These are phyloP conservation scores for Andrena fulva DNA, from an alignment of 2,888 invertebrate species.

Conservation along the genomic window DNA sequence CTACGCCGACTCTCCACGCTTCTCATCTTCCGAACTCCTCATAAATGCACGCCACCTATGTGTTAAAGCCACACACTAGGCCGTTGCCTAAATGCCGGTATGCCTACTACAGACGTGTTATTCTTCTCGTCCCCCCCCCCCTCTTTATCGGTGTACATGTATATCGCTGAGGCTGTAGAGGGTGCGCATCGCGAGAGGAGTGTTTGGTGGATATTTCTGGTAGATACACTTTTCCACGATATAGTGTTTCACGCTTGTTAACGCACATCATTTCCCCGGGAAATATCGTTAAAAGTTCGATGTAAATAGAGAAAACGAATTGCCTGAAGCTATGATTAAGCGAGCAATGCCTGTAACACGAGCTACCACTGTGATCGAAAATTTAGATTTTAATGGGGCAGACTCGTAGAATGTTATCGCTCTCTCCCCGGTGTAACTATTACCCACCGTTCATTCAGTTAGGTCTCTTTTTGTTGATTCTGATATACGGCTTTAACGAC, in stretches of 20 bases:
- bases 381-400: constrained; percentile 34
- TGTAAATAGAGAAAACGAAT: constrained; percentile 4
- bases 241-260: constrained; percentile 6
- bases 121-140: background rate
- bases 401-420: background rate
- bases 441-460: background rate
- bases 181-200: background rate
- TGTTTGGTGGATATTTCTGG: background rate
- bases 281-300: constrained; percentile 51
- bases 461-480: too few species aligned
- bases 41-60: too few species aligned
- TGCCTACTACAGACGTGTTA: too few species aligned
- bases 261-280: constrained; percentile 19
- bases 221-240: constrained; percentile 2
- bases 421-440: background rate
- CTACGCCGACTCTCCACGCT: too few species aligned
- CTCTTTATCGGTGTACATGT: background rate
- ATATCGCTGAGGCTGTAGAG: background rate
- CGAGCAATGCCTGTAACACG: background rate
- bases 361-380: constrained; percentile 1
- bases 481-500: background rate
- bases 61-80: too few species aligned
- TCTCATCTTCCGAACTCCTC: too few species aligned
- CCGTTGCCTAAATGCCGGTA: too few species aligned
- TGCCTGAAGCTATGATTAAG: constrained; percentile 37